Percentiles rank a stretch among this genome's conserved stretches.
Evolutionary conservation across 2,113 vertebrate species (phyloP).

Genomic region (Hypanus sabinus): DNA sequence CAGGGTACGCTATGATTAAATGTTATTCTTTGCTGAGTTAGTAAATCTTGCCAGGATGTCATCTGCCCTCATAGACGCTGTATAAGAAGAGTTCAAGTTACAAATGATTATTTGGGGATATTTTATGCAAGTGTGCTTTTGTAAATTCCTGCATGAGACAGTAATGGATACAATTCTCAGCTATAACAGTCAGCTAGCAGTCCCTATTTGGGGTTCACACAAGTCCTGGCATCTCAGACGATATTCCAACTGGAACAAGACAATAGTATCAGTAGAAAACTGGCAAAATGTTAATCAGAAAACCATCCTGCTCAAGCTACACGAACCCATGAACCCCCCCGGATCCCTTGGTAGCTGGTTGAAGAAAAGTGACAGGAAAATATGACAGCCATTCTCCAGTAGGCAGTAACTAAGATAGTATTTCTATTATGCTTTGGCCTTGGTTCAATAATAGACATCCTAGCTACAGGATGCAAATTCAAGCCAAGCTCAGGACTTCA

Average conservation of each 20-base stretch:
- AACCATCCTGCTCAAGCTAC: not conserved
- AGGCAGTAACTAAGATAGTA: not conserved
- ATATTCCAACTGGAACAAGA: not conserved
- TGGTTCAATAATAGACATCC: not conserved
- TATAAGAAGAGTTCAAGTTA: not conserved
- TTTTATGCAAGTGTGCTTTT: not conserved
- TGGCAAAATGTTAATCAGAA: not conserved
- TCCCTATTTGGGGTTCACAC: not conserved
- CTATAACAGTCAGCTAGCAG: not conserved
- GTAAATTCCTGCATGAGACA: not conserved
- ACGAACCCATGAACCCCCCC: not conserved
- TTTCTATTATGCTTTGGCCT: not conserved
- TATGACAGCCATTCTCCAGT: conserved; percentile 1
- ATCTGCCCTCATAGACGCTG: not conserved
- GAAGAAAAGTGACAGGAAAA: not conserved
- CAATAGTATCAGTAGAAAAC: not conserved
- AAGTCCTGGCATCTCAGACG: not conserved
- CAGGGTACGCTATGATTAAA: not conserved
- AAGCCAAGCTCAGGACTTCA: not conserved
- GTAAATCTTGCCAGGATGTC: not conserved
- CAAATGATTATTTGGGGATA: not conserved
- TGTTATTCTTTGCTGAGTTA: not conserved
- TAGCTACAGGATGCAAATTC: not conserved
- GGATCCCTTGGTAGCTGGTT: not conserved
- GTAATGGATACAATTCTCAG: not conserved